A percentile compares a stretch with the other conserved stretches of the same genome.
Evolutionary conservation across 2,888 invertebrate genomes (phyloP).

Genomic region (Cremastinae sp.): DNA sequence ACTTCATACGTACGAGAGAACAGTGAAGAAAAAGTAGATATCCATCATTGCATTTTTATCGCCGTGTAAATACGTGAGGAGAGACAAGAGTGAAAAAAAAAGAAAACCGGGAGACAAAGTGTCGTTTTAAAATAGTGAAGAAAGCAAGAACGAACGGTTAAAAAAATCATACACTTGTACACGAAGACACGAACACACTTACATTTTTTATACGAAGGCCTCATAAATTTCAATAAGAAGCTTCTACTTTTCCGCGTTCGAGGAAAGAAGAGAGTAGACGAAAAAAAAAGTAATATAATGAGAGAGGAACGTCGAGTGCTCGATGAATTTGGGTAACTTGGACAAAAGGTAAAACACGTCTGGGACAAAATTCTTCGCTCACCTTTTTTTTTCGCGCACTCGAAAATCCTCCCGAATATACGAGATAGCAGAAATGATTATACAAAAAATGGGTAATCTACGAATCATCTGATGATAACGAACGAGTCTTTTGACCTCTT

Average conservation of each 20-base stretch:
- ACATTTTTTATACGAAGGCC: slow-evolving; percentile 65
- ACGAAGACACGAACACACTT: slow-evolving; percentile 25
- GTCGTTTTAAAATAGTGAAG: slow-evolving; percentile 13
- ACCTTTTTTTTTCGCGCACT: slow-evolving; percentile 19
- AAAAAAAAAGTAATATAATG: not conserved
- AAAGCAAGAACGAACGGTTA: slow-evolving; percentile 11
- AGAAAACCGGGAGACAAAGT: slow-evolving; percentile 21
- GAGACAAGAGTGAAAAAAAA: slow-evolving; percentile 47
- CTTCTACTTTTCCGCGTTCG: slow-evolving; percentile 60
- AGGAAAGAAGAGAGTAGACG: slow-evolving; percentile 17
- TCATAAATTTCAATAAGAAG: slow-evolving; percentile 63
- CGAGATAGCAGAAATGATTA: slow-evolving; percentile 27
- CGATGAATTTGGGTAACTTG: not conserved
- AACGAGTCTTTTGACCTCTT: slow-evolving; percentile 49
- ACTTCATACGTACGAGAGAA: slow-evolving; percentile 60
- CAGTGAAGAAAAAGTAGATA: slow-evolving; percentile 23
- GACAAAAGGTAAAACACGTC: slow-evolving; percentile 8
- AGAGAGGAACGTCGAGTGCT: not conserved
- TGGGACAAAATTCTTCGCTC: slow-evolving; percentile 3
- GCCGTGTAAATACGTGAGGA: slow-evolving; percentile 74
- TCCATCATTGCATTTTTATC: slow-evolving; percentile 75
- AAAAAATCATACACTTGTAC: slow-evolving; percentile 34
- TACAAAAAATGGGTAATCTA: slow-evolving; percentile 1
- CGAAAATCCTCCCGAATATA: slow-evolving; percentile 33
- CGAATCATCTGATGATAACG: slow-evolving; percentile 32